Conservation (phyloP, 2,888 invertebrate genomes). For the Chloromyia formosa region DNA sequence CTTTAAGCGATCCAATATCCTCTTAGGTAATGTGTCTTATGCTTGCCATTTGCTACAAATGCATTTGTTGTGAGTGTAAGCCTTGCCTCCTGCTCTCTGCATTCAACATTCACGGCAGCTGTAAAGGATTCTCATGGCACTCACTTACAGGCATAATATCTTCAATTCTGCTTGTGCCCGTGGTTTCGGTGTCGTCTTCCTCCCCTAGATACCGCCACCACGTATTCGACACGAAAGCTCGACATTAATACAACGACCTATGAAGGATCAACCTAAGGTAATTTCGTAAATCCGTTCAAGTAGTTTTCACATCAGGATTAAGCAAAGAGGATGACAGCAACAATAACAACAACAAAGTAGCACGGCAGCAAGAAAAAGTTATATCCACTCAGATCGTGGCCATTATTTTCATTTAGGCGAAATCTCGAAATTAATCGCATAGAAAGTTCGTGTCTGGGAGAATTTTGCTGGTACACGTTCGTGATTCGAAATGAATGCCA, state of each 20-base stretch:
- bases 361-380: constrained; percentile 1
- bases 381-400: constrained; percentile 26
- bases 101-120: too few species aligned
- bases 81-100: too few species aligned
- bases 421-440: constrained; percentile 38
- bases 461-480: not conserved
- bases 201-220: not conserved
- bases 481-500: too few species aligned
- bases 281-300: constrained; percentile 40
- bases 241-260: constrained; percentile 14
- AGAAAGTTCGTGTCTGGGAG: constrained; percentile 9
- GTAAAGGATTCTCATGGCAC: too few species aligned
- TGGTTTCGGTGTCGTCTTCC: too few species aligned
- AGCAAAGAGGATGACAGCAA: not conserved
- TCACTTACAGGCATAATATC: too few species aligned
- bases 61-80: too few species aligned
- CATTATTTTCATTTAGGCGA: constrained; percentile 25
- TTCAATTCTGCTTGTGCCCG: too few species aligned
- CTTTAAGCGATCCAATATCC: too few species aligned
- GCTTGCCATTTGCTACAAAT: too few species aligned
- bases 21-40: too few species aligned
- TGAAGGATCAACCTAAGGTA: constrained; percentile 30
- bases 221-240: constrained; percentile 4
- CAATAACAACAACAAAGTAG: not conserved
- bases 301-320: constrained; percentile 39